A percentile compares a stretch with the other conserved stretches of the same genome.
phyloP scores from a whole-genome alignment of 2,113 vertebrate species.

The Malurus elegans region DNA sequence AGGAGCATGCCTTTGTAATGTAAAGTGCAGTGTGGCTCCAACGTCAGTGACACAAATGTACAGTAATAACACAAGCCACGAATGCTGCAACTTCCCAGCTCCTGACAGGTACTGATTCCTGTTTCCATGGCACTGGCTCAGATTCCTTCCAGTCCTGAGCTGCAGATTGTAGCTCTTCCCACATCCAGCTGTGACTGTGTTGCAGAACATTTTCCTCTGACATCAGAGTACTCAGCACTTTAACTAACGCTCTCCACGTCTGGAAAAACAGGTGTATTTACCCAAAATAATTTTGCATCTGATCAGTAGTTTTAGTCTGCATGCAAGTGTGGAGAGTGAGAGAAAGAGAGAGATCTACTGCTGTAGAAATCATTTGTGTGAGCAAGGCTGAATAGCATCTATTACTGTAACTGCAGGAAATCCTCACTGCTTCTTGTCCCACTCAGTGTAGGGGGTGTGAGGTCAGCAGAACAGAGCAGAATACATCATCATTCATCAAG shows the following conservation, averaged over 20 bases:
- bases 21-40: not conserved
- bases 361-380: not conserved
- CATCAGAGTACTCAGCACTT: constrained; percentile 11
- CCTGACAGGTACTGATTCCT: constrained; percentile 43
- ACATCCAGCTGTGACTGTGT: constrained; percentile 28
- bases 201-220: constrained; percentile 35
- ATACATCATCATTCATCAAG: not conserved
- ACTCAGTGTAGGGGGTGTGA: not conserved
- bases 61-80: not conserved
- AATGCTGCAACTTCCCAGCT: not conserved
- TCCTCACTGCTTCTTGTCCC: not conserved
- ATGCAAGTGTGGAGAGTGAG: not conserved
- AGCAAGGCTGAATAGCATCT: not conserved
- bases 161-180: constrained; percentile 21
- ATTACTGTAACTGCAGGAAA: not conserved
- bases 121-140: constrained; percentile 50
- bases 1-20: not conserved
- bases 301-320: not conserved
- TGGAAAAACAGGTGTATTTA: constrained; percentile 24
- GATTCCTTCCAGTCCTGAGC: constrained; percentile 23
- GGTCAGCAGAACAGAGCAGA: not conserved
- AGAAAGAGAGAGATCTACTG: not conserved
- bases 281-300: constrained; percentile 3
- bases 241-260: not conserved
- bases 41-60: not conserved